These are phyloP conservation scores for Kryphioiulus occultus DNA, from an alignment of 2,888 invertebrate species.

Conservation along the genomic window DNA sequence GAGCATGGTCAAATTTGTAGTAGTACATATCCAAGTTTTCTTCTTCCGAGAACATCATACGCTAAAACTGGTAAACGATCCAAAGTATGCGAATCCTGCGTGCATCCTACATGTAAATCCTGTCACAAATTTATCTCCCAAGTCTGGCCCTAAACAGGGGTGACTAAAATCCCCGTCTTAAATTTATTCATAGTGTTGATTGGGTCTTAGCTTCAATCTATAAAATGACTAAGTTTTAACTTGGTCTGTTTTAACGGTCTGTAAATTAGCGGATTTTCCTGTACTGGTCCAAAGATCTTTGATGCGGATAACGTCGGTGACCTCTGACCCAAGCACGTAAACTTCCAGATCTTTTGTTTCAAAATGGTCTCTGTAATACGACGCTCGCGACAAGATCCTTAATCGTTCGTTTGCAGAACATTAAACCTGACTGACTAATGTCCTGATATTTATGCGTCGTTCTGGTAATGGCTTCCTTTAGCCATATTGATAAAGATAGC, in stretches of 20 bases:
- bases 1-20: no score
- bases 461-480: background rate
- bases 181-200: background rate
- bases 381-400: background rate
- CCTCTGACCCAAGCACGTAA: background rate
- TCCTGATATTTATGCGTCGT: background rate
- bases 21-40: no score
- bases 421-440: background rate
- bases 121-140: background rate
- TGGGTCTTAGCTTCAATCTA: background rate
- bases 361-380: background rate
- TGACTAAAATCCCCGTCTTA: background rate
- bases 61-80: no score
- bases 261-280: background rate
- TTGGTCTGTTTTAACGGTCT: background rate
- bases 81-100: no score
- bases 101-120: no score
- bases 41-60: no score
- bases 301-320: background rate
- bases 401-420: background rate
- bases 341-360: background rate
- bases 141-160: background rate
- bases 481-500: constrained; percentile 26
- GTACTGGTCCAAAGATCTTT: background rate
- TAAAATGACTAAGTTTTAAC: background rate